A percentile compares a stretch with the other conserved stretches of the same genome.
phyloP scores from a whole-genome alignment of 2,888 invertebrate genomes.

The Silvanus unidentatus region DNA sequence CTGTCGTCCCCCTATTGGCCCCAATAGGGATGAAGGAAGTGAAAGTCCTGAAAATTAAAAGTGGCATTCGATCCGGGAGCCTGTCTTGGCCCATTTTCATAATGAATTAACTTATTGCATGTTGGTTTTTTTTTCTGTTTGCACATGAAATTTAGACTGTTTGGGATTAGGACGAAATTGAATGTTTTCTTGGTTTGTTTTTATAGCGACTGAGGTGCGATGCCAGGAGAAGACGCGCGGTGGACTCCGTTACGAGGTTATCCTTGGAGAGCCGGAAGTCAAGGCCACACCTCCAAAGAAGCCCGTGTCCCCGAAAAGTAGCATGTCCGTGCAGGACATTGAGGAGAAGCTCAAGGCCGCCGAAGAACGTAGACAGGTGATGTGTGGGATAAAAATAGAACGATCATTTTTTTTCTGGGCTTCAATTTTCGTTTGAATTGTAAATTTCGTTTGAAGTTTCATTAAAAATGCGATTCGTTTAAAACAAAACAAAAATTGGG shows the following conservation, averaged over 20 bases:
- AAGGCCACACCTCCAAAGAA: conserved; percentile 58
- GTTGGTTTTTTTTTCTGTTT: too few relatives aligned
- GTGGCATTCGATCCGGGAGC: too few relatives aligned
- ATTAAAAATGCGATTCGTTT: too few relatives aligned
- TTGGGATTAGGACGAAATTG: too few relatives aligned
- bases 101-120: too few relatives aligned
- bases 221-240: conserved; percentile 91
- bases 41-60: conserved; percentile 10
- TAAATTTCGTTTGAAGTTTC: too few relatives aligned
- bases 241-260: conserved; percentile 86
- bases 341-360: conserved; percentile 90
- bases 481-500: too few relatives aligned
- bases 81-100: too few relatives aligned
- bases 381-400: background rate
- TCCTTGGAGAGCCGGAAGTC: conserved; percentile 75
- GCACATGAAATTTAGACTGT: too few relatives aligned
- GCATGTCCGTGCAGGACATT: conserved; percentile 79
- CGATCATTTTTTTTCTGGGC: background rate
- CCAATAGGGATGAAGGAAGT: conserved; percentile 11
- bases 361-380: conserved; percentile 89
- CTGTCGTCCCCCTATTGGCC: background rate
- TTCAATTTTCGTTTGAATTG: too few relatives aligned
- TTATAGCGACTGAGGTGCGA: conserved; percentile 88
- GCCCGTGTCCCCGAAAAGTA: conserved; percentile 57
- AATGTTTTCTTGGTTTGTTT: too few relatives aligned